A percentile compares a stretch with the other conserved stretches of the same genome.
phyloP scores from a whole-genome alignment of 2,888 invertebrate species.

The Ditylenchus weischeri region DNA sequence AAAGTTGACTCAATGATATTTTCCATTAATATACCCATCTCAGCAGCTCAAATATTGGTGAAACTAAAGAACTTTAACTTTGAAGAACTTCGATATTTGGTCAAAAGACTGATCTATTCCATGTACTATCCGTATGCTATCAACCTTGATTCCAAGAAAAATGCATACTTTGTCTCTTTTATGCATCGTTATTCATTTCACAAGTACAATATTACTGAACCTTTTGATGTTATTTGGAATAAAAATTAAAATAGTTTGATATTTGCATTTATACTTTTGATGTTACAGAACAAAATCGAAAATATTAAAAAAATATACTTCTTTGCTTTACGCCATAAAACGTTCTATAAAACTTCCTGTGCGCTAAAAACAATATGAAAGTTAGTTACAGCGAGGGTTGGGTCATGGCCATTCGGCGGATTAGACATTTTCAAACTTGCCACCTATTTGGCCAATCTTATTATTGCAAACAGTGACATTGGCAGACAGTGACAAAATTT shows the following conservation, averaged over 20 bases:
- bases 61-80: conserved; percentile 19
- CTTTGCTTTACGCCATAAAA: too few relatives aligned
- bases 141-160: conserved; percentile 7
- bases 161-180: conserved; percentile 3
- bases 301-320: too few relatives aligned
- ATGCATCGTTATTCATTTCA: conserved; percentile 10
- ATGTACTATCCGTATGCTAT: conserved; percentile 22
- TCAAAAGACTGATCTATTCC: conserved; percentile 24
- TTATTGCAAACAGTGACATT: too few relatives aligned
- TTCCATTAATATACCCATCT: conserved; percentile 25
- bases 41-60: conserved; percentile 19
- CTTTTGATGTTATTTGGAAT: conserved; percentile 9
- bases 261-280: too few relatives aligned
- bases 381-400: too few relatives aligned
- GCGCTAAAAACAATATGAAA: too few relatives aligned
- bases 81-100: conserved; percentile 22
- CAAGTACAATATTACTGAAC: conserved; percentile 2
- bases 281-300: too few relatives aligned
- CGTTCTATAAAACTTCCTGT: too few relatives aligned
- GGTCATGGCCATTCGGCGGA: too few relatives aligned
- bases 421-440: too few relatives aligned
- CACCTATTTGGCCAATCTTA: too few relatives aligned
- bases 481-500: too few relatives aligned
- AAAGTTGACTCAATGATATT: conserved; percentile 19
- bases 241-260: neutral